Conservation (phyloP, 2,797 vertebrate species). For the Corythornis leucogaster region DNA sequence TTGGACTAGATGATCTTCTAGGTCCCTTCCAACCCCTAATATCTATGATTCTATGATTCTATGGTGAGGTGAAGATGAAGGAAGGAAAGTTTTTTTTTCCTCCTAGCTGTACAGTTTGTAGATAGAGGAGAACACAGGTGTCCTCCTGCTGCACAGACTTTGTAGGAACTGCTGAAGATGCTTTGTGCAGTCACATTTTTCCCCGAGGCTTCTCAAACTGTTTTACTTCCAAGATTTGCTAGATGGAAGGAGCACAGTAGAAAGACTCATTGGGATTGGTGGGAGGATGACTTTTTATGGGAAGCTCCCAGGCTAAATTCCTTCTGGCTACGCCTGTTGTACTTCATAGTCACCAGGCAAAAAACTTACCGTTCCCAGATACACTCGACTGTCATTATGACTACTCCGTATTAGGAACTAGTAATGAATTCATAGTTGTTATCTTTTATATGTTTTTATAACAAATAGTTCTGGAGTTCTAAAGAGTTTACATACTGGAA, state of each 20-base stretch:
- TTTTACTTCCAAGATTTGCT: background rate
- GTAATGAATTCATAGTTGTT: background rate
- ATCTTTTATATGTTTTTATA: background rate
- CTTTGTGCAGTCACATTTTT: background rate
- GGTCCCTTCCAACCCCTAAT: too few species aligned
- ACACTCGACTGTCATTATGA: background rate
- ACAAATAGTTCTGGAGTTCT: background rate
- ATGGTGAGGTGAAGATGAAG: too few species aligned
- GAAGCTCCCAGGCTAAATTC: background rate
- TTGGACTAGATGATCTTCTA: too few species aligned
- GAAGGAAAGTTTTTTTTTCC: background rate
- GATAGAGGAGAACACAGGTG: background rate
- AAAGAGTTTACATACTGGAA: background rate
- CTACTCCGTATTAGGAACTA: background rate
- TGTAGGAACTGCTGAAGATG: background rate
- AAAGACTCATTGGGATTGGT: background rate
- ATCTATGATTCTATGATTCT: too few species aligned
- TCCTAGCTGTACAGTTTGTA: background rate
- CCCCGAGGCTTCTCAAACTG: background rate
- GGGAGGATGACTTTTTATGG: background rate
- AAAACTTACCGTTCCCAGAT: background rate
- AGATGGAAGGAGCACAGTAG: rapidly evolving
- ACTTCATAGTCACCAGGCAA: background rate
- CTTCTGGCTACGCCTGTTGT: background rate
- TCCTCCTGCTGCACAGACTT: background rate